Base-by-base conservation (phyloP, 2,797 vertebrate genomes). In the Rhinatrema bivittatum region DNA sequence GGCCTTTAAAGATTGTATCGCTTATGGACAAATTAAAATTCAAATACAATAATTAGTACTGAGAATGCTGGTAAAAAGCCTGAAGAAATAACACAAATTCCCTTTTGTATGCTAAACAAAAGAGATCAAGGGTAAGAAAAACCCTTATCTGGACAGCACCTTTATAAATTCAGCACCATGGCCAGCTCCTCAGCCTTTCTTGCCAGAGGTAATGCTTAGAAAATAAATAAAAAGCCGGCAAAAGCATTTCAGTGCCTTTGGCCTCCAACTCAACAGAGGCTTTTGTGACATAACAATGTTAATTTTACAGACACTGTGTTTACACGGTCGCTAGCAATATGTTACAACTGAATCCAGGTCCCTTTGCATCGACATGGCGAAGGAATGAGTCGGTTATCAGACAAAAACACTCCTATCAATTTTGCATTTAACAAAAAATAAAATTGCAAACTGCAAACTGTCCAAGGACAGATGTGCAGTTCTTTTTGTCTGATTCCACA, bases 11-110 rank as follows among this genome's bases (percentile, higher is more conserved):
- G 39, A 37, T 29, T 7, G 0, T 34, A 46, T 56, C 44, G 5
- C 19, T n/a, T n/a, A 17, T 5, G 32, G 36, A 29, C 53, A 29
- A 60, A 58, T 56, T 53, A 42, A 47, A 60, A 9, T 41, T 37
- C 28, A 37, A 15, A 23, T 26, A 47, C 25, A 27, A 3, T 33
- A 49, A 62, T n/a, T n/a, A n/a, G n/a, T n/a, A n/a, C 28, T 9
- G 25, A 36, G 39, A 32, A 30, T 20, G 34, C 9, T 26, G 10
- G 0, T n/a, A n/a, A 23, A 20, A n/a, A 32, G 47, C 49, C 37
- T 47, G 49, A 50, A 22, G 41, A 43, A n/a, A 18, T 25, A 20
- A 11, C 35, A 47, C 36, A 5, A 5, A 7, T 2, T 22, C 48
- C 20, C 27, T 40, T 0, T 0, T 5, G 27, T 16, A 22, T 34